Evolutionary conservation across 2,113 vertebrate species (phyloP).

Genomic region (Campylomormyrus numenius): DNA sequence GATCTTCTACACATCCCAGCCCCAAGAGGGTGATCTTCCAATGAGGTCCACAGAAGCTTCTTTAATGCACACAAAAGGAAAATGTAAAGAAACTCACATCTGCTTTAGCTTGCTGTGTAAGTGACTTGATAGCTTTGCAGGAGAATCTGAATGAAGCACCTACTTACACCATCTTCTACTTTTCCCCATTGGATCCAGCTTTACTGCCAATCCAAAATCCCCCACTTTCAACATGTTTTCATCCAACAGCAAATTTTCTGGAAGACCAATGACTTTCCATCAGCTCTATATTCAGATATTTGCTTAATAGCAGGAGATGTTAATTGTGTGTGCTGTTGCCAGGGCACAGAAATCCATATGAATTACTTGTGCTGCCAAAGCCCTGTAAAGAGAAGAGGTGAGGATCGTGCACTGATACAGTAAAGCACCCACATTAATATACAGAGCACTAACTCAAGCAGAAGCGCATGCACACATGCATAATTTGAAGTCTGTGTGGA

Average conservation of each 20-base stretch:
- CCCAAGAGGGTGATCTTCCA: conserved; percentile 91
- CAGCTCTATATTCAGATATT: neutral
- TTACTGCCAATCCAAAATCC: conserved; percentile 88
- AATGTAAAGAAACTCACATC: neutral
- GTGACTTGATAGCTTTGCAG: neutral
- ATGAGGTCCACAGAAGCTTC: conserved; percentile 95
- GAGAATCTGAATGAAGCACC: conserved; percentile 33
- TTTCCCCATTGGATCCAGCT: conserved; percentile 78
- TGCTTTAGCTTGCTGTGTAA: neutral
- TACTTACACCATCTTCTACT: conserved; percentile 57
- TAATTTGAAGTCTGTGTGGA: conserved; percentile 92
- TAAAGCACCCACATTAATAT: neutral
- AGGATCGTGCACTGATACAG: too few relatives aligned
- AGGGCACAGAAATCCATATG: neutral
- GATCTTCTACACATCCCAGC: conserved; percentile 90
- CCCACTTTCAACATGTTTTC: conserved; percentile 95
- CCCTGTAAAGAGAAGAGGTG: too few relatives aligned
- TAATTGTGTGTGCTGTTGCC: neutral
- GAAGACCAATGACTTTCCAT: neutral
- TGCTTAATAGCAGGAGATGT: neutral
- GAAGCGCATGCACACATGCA: conserved; percentile 53
- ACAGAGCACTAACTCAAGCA: neutral
- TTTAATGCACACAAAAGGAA: conserved; percentile 35
- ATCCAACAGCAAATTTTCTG: conserved; percentile 97
- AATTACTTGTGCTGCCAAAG: neutral